These are phyloP conservation scores for Cyaniris semiargus DNA, from an alignment of 2,888 invertebrate genomes.

Conservation along the genomic window DNA sequence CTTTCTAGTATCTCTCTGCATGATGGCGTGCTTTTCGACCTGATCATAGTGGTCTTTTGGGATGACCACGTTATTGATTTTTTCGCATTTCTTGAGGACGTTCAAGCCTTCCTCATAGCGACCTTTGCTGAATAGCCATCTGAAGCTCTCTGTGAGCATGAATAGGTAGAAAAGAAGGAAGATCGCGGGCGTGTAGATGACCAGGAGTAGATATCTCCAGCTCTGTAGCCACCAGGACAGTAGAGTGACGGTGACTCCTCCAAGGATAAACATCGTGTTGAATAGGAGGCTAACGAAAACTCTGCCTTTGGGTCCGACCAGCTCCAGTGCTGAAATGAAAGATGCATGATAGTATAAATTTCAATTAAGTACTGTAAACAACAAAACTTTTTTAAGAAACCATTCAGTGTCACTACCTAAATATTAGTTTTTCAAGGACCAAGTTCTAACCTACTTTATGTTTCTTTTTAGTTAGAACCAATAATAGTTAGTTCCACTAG, in stretches of 20 bases:
- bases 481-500: too few relatives aligned
- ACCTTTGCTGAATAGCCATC: slow-evolving; percentile 82
- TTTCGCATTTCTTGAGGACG: slow-evolving; percentile 81
- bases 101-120: slow-evolving; percentile 83
- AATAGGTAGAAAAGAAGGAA: slow-evolving; percentile 67
- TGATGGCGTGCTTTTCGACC: slow-evolving; percentile 69
- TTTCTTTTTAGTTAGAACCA: too few relatives aligned
- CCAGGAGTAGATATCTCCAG: slow-evolving; percentile 70
- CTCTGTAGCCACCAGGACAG: slow-evolving; percentile 72
- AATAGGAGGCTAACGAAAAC: slow-evolving; percentile 72
- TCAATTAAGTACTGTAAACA: too few relatives aligned
- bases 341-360: too few relatives aligned
- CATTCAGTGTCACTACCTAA: too few relatives aligned
- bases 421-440: too few relatives aligned
- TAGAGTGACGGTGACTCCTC: slow-evolving; percentile 68
- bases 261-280: slow-evolving; percentile 75
- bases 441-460: too few relatives aligned
- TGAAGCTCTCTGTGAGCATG: slow-evolving; percentile 68
- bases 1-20: slow-evolving; percentile 67
- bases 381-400: too few relatives aligned
- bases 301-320: slow-evolving; percentile 73
- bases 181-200: slow-evolving; percentile 71
- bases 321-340: slow-evolving; percentile 62
- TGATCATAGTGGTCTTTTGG: slow-evolving; percentile 71
- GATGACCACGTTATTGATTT: slow-evolving; percentile 78